phyloP scores from a whole-genome alignment of 2,797 vertebrate species.

The Protosalanx chinensis region DNA sequence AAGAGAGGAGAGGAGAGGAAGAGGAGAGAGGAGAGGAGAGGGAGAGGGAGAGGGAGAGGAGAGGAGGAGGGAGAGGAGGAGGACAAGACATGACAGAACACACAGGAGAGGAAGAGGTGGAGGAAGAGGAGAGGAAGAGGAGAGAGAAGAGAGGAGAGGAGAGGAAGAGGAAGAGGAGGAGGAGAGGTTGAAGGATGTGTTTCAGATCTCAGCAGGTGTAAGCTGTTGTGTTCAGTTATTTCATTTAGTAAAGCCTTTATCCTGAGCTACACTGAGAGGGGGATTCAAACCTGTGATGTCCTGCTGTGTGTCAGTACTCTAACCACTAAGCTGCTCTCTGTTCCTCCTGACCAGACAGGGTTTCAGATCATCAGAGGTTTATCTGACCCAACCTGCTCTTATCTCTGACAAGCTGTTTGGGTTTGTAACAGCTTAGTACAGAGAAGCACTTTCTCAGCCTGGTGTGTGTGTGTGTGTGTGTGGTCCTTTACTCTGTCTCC shows the following conservation, averaged over 20 bases:
- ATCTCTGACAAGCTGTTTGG: slow-evolving; percentile 73
- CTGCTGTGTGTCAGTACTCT: too few relatives aligned
- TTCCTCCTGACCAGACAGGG: slow-evolving; percentile 4
- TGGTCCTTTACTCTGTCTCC: slow-evolving; percentile 39
- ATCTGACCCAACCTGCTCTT: slow-evolving; percentile 68
- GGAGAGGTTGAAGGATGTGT: background rate
- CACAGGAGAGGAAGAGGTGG: too few relatives aligned
- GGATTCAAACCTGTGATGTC: too few relatives aligned
- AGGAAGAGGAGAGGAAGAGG: too few relatives aligned
- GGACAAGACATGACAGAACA: too few relatives aligned
- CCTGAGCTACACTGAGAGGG: too few relatives aligned
- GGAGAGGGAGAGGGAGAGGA: too few relatives aligned
- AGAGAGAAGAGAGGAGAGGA: too few relatives aligned
- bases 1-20: background rate
- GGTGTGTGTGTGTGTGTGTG: slow-evolving; percentile 8
- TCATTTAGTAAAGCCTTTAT: too few relatives aligned
- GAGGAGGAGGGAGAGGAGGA: too few relatives aligned
- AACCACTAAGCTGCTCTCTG: too few relatives aligned
- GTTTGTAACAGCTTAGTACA: slow-evolving; percentile 67
- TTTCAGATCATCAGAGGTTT: slow-evolving; percentile 36
- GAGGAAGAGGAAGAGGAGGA: background rate
- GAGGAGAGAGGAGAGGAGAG: background rate
- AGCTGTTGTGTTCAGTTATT: too few relatives aligned
- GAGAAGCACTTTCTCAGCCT: slow-evolving; percentile 45
- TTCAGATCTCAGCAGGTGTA: background rate